Percentiles rank a stretch among this genome's conserved stretches.
Evolutionary conservation across 2,888 invertebrate species (phyloP).

Genomic region (Acronicta aceris): DNA sequence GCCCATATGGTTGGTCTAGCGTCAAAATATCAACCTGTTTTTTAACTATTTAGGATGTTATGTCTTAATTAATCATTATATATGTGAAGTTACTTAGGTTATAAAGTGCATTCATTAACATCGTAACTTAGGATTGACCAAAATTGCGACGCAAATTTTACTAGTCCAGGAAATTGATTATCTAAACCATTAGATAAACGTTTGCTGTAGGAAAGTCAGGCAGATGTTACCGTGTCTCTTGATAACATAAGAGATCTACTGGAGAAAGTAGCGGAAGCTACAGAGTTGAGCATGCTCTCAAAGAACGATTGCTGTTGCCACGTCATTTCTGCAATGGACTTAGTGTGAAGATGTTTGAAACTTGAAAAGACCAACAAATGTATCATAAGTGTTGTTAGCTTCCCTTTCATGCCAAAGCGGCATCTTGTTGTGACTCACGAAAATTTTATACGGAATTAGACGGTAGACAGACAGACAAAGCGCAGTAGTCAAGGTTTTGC

Average conservation of each 20-base stretch:
- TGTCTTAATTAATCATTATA: too few relatives aligned
- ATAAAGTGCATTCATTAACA: too few relatives aligned
- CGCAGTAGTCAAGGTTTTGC: constrained; percentile 37
- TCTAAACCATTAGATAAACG: not conserved
- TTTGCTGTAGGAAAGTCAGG: not conserved
- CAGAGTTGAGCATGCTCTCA: not conserved
- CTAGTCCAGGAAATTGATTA: too few relatives aligned
- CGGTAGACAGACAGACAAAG: constrained; percentile 25
- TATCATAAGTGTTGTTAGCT: constrained; percentile 24
- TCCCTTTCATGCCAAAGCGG: constrained; percentile 37
- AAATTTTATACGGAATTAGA: constrained; percentile 43
- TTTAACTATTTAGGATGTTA: too few relatives aligned
- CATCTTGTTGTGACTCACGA: constrained; percentile 39
- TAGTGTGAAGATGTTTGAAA: constrained; percentile 17
- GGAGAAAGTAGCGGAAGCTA: constrained; percentile 13
- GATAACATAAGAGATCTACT: constrained; percentile 20
- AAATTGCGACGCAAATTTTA: too few relatives aligned
- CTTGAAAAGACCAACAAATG: constrained; percentile 15
- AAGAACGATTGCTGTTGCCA: constrained; percentile 10
- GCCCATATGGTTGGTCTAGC: too few relatives aligned
- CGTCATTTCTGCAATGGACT: constrained; percentile 12
- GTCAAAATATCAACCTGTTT: too few relatives aligned
- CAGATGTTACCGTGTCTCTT: constrained; percentile 12
- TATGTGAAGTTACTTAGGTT: too few relatives aligned
- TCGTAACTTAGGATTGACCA: too few relatives aligned